Evolutionary conservation across 1,140 invertebrate genomes (phyloP).

Genomic region (Hypothenemus hampei): DNA sequence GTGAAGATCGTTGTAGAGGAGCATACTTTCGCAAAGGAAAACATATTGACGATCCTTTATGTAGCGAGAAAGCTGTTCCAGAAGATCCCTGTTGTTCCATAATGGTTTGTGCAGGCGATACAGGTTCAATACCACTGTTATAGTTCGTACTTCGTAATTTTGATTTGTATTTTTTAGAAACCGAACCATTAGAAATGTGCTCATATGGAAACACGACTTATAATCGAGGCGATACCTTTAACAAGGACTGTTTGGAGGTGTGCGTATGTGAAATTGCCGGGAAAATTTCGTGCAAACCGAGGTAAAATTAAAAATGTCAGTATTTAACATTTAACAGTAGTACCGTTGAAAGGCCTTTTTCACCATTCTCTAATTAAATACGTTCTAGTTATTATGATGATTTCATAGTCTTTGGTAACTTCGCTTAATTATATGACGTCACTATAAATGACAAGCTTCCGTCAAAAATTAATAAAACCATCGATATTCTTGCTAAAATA

Average conservation of each 20-base stretch:
- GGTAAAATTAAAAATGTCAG: constrained; percentile 43
- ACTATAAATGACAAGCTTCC: no score
- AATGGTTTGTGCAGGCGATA: constrained; percentile 56
- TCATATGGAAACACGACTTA: constrained; percentile 70
- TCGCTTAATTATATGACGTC: no score
- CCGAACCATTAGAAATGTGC: constrained; percentile 57
- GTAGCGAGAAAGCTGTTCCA: constrained; percentile 58
- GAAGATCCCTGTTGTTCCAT: constrained; percentile 75
- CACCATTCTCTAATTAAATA: no score
- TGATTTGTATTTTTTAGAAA: constrained; percentile 33
- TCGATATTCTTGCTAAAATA: no score
- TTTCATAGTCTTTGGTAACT: no score
- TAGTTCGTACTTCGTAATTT: not conserved
- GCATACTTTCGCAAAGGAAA: constrained; percentile 59
- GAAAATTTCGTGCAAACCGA: constrained; percentile 64
- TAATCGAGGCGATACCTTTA: constrained; percentile 63
- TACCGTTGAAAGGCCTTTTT: no score
- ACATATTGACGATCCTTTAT: constrained; percentile 63
- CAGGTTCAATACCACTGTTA: constrained; percentile 42
- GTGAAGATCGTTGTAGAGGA: constrained; percentile 59
- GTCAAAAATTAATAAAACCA: no score
- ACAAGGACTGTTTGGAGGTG: constrained; percentile 71
- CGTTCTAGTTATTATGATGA: no score
- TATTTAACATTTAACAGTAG: no score
- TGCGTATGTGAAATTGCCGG: constrained; percentile 73